phyloP scores from a whole-genome alignment of 2,113 vertebrate species.

The Brachypodius melanocephalos region DNA sequence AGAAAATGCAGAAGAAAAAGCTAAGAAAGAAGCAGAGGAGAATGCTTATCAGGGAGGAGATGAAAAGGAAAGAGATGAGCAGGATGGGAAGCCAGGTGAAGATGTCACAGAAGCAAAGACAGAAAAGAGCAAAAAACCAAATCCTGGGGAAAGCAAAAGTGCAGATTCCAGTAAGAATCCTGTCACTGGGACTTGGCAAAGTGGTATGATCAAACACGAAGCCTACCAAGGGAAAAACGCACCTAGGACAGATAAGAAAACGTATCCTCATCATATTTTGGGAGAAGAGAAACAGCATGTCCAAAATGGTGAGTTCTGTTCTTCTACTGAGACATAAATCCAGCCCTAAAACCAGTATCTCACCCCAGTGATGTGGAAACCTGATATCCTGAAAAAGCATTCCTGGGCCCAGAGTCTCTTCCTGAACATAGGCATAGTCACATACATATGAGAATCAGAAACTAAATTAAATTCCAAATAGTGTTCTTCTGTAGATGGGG shows the following conservation, averaged over 20 bases:
- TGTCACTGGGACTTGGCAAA: constrained; percentile 62
- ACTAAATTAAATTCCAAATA: neutral
- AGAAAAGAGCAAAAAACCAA: constrained; percentile 50
- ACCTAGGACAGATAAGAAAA: constrained; percentile 35
- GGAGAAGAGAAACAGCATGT: constrained; percentile 52
- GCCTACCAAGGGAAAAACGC: constrained; percentile 39
- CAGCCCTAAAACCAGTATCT: neutral
- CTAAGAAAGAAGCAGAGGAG: constrained; percentile 81
- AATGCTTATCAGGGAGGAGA: constrained; percentile 75
- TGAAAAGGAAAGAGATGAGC: constrained; percentile 75
- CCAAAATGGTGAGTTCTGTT: constrained; percentile 74
- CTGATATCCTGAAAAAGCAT: neutral
- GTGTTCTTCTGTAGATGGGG: neutral
- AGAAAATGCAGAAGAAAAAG: constrained; percentile 72
- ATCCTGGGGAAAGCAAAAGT: constrained; percentile 16
- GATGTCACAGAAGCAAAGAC: constrained; percentile 25
- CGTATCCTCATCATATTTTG: neutral
- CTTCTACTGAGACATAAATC: neutral
- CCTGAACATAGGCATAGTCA: neutral
- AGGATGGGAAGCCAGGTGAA: constrained; percentile 57
- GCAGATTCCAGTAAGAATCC: constrained; percentile 45
- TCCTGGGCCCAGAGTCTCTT: neutral
- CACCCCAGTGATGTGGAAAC: no score
- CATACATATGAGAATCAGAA: neutral
- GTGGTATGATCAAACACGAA: neutral